A percentile compares a stretch with the other conserved stretches of the same genome.
phyloP scores from a whole-genome alignment of 2,888 invertebrate species.

The Rhorus exstirpatorius region DNA sequence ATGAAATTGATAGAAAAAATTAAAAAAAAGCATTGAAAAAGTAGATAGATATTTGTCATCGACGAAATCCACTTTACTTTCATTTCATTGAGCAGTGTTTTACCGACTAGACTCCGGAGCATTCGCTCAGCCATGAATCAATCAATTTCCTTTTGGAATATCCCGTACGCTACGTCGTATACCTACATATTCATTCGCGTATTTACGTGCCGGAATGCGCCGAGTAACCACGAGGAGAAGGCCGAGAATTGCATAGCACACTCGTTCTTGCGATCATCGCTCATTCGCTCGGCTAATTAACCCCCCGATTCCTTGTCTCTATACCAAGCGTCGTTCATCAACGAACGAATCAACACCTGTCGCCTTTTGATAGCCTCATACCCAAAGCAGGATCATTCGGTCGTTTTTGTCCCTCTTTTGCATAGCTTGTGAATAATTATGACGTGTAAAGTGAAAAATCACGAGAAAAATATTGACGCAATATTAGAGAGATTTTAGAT shows the following conservation, averaged over 20 bases:
- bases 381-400: conserved; percentile 31
- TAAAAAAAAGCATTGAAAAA: neutral
- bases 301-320: conserved; percentile 28
- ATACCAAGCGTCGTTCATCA: conserved; percentile 53
- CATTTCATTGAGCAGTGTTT: neutral
- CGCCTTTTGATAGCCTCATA: neutral
- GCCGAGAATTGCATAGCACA: conserved; percentile 76
- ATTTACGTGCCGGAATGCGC: conserved; percentile 79
- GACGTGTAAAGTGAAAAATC: neutral
- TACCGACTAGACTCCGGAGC: neutral
- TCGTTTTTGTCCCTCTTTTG: conserved; percentile 5
- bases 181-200: conserved; percentile 62
- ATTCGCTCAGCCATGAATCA: neutral
- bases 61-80: neutral
- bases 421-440: neutral
- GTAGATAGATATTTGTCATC: too few species aligned
- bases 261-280: conserved; percentile 77
- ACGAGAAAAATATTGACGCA: neutral
- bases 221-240: conserved; percentile 73
- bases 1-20: neutral
- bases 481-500: neutral
- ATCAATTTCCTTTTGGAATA: conserved; percentile 24
- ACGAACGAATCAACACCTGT: conserved; percentile 66
- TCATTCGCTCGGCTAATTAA: conserved; percentile 73
- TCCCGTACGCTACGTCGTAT: conserved; percentile 1